These are phyloP conservation scores for Sprattus sprattus DNA, from an alignment of 2,113 vertebrate species.

Conservation along the genomic window DNA sequence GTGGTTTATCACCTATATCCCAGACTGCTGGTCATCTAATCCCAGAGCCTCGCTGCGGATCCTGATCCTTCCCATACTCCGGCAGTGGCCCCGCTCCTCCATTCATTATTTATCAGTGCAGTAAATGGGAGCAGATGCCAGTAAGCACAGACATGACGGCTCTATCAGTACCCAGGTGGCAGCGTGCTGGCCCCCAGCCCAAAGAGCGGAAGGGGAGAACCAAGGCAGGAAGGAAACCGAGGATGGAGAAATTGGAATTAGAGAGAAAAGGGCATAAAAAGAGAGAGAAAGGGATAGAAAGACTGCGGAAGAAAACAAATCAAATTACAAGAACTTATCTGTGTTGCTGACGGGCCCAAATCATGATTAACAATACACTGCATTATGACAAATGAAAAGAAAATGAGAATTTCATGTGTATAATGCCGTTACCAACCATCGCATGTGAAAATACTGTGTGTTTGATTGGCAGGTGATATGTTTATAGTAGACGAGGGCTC, in stretches of 20 bases:
- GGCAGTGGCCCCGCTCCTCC: slow-evolving; percentile 37
- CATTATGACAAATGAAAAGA: not conserved
- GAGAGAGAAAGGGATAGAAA: slow-evolving; percentile 1
- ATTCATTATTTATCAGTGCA: slow-evolving; percentile 63
- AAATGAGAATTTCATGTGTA: not conserved
- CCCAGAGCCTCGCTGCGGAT: slow-evolving; percentile 40
- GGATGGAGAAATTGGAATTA: slow-evolving; percentile 9
- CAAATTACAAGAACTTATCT: not conserved
- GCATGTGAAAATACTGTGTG: not conserved
- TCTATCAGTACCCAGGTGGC: slow-evolving; percentile 65
- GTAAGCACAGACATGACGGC: slow-evolving; percentile 54
- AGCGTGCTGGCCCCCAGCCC: slow-evolving; percentile 51
- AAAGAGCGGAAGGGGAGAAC: slow-evolving; percentile 24
- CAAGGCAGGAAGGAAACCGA: not conserved
- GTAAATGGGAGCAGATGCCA: slow-evolving; percentile 64
- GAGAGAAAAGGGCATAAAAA: slow-evolving; percentile 2
- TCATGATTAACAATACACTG: not conserved
- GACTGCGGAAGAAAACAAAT: slow-evolving; percentile 9
- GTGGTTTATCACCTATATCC: slow-evolving; percentile 65
- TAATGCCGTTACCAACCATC: not conserved
- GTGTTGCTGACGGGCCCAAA: not conserved
- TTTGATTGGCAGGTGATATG: slow-evolving; percentile 47
- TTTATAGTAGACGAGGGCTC: slow-evolving; percentile 69
- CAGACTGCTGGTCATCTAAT: slow-evolving; percentile 60
- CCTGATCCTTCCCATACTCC: slow-evolving; percentile 47